Evolutionary conservation across 2,888 invertebrate species (phyloP).

Genomic region (Oxyscelio sp.): DNA sequence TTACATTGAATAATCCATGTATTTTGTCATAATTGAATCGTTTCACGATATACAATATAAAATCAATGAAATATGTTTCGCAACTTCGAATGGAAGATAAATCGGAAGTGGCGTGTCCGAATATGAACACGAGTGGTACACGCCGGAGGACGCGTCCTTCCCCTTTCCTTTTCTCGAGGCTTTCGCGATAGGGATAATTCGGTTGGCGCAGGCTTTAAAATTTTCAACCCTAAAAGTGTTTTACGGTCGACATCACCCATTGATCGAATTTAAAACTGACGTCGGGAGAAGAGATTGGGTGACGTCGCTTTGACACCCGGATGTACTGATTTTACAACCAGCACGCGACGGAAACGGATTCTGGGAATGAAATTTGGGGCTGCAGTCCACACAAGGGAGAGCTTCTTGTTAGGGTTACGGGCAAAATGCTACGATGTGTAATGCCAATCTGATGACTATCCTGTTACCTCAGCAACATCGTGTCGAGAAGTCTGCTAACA

Average conservation of each 20-base stretch:
- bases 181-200: constrained; percentile 75
- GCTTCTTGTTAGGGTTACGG: constrained; percentile 61
- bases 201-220: constrained; percentile 84
- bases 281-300: constrained; percentile 82
- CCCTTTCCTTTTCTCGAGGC: constrained; percentile 62
- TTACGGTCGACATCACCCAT: constrained; percentile 88
- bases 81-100: constrained; percentile 60
- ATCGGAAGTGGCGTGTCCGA: constrained; percentile 70
- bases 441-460: constrained; percentile 77
- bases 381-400: constrained; percentile 68
- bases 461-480: constrained; percentile 75
- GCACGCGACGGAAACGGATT: constrained; percentile 88
- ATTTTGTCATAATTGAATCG: too few relatives aligned
- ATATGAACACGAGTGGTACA: constrained; percentile 58
- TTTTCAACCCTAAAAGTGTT: constrained; percentile 88
- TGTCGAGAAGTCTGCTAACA: constrained; percentile 54
- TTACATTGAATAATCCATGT: too few relatives aligned
- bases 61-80: constrained; percentile 71
- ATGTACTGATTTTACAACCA: constrained; percentile 88
- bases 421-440: constrained; percentile 63
- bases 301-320: constrained; percentile 88
- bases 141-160: constrained; percentile 47
- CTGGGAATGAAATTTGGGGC: constrained; percentile 87
- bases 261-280: constrained; percentile 88
- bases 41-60: constrained; percentile 48